Evolutionary conservation across 2,113 vertebrate genomes (phyloP), one percentile per base, ranked within the genome.

Genomic region (Heliornis fulica): DNA sequence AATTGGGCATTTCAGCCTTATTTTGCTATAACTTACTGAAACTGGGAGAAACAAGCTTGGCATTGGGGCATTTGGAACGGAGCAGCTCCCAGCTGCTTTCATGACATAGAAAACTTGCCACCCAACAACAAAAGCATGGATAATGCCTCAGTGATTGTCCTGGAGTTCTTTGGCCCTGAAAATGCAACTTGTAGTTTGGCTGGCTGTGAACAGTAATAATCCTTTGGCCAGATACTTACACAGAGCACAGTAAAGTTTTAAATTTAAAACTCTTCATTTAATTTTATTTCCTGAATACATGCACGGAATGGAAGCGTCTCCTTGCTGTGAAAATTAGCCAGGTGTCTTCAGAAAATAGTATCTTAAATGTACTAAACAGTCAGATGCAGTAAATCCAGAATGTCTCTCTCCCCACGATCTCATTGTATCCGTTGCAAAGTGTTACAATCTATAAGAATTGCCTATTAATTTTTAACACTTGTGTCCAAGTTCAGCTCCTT

Each of bases 21-120:
- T 92, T 91, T 95, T 90, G 31, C 79, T 81, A 36, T 87, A 83
- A 36, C 69, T 87, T 87, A 63, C 71, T 92, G 82, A 96, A 96
- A 97, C 65, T 92, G 77, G 93, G 92, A 77, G 87, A 94, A 93
- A 87, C 72, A 54, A 86, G 40, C 69, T 94, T 97, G 96, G 92
- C 89, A 80, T 23, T 16, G 20, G 31, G 28, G n/a, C 23, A 20
- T 89, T 95, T 95, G 94, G 79, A 96, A 93, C 50, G 70, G 69
- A 87, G 54, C 43, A 61, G 51, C 72, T 46, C 50, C 65, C 78
- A 89, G 69, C 86, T 96, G 90, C 87, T 94, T 94, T 95, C 65
- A 80, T 80, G 92, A 87, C 15, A 1, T 66, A 94, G 95, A 87
- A 96, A 87, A 53, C 78, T 96, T 96, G 89, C 91, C 83, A 93